These are phyloP conservation scores for Saccostrea echinata DNA, from an alignment of 1,140 invertebrate species.

Conservation along the genomic window DNA sequence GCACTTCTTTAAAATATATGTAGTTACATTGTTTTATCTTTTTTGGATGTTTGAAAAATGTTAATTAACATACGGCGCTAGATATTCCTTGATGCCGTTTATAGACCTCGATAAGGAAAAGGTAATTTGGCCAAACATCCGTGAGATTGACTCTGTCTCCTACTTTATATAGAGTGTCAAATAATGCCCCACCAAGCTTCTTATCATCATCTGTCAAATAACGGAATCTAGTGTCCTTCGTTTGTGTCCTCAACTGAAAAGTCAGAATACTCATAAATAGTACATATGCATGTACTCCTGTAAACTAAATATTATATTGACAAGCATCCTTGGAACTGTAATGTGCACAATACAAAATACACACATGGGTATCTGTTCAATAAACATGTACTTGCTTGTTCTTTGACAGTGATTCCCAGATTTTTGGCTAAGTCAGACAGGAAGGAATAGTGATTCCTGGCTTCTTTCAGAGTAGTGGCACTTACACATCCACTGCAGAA, in stretches of 20 bases:
- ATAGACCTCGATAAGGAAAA: not conserved
- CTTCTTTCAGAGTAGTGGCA: not conserved
- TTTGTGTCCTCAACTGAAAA: not conserved
- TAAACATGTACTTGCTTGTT: not conserved
- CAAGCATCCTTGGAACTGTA: too few relatives aligned
- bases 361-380: too few relatives aligned
- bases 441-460: not conserved
- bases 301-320: too few relatives aligned
- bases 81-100: not conserved
- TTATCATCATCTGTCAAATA: not conserved
- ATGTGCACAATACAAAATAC: too few relatives aligned
- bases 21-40: too few relatives aligned
- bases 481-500: not conserved
- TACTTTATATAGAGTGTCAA: not conserved
- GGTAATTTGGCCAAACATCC: constrained; percentile 8
- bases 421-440: not conserved
- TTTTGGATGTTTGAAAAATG: not conserved
- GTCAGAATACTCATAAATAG: too few relatives aligned
- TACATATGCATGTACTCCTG: too few relatives aligned
- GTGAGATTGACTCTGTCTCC: not conserved
- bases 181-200: not conserved
- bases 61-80: not conserved
- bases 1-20: too few relatives aligned
- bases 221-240: not conserved
- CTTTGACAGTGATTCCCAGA: not conserved